phyloP scores from a whole-genome alignment of 2,113 vertebrate genomes.

The Tyrannus savana region DNA sequence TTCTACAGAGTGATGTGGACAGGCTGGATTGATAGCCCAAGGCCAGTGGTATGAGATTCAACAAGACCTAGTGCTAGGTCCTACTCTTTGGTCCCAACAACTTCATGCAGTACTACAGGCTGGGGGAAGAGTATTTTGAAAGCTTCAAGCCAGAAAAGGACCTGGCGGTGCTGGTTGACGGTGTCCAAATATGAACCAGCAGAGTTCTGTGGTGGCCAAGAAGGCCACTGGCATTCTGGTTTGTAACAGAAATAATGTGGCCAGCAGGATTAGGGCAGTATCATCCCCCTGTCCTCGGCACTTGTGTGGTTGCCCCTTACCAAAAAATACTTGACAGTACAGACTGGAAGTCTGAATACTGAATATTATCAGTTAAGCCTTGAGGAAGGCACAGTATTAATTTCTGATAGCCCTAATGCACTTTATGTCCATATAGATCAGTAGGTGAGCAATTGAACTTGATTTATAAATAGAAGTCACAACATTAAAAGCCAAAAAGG shows the following conservation, averaged over 20 bases:
- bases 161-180: rapidly evolving
- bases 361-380: background rate
- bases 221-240: rapidly evolving
- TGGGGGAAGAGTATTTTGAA: background rate
- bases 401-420: background rate
- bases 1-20: background rate
- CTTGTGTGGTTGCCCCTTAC: background rate
- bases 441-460: background rate
- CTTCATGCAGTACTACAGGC: background rate
- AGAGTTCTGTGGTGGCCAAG: background rate
- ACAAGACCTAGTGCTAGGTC: rapidly evolving
- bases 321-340: background rate
- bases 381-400: background rate
- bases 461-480: background rate
- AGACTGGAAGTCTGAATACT: background rate
- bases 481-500: background rate
- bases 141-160: rapidly evolving
- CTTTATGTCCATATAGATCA: background rate
- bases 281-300: rapidly evolving
- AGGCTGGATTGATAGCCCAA: rapidly evolving
- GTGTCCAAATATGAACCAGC: rapidly evolving
- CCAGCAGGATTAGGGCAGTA: background rate
- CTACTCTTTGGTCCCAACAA: background rate
- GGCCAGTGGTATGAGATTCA: background rate
- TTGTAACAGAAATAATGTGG: background rate